Evolutionary conservation across 2,888 invertebrate genomes (phyloP).

Genomic region (Spialia ferax): DNA sequence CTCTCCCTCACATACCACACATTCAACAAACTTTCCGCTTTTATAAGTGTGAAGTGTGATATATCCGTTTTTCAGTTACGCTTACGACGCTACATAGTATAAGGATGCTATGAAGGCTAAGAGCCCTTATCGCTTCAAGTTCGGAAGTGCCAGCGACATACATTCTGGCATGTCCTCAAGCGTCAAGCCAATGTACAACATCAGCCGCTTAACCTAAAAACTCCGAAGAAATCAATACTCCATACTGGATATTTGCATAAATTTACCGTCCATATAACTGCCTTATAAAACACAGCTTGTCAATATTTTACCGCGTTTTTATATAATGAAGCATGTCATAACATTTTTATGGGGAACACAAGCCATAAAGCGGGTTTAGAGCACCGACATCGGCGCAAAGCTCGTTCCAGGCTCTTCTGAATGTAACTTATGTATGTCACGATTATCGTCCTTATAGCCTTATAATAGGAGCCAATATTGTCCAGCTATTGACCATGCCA

Average conservation of each 20-base stretch:
- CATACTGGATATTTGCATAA: conserved; percentile 63
- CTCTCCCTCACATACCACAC: too few species aligned
- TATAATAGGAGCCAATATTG: conserved; percentile 39
- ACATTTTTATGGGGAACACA: conserved; percentile 77
- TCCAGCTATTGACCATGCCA: not conserved
- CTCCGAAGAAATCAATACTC: conserved; percentile 55
- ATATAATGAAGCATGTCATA: conserved; percentile 71
- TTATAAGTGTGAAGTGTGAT: too few species aligned
- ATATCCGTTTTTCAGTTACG: too few species aligned
- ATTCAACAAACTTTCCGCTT: too few species aligned
- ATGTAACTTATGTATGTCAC: not conserved
- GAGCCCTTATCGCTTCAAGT: conserved; percentile 7
- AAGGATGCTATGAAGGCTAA: too few species aligned
- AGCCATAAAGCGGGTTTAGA: conserved; percentile 69
- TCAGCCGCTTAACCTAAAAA: conserved; percentile 41
- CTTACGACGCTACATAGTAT: too few species aligned
- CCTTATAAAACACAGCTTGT: conserved; percentile 72
- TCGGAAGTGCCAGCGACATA: not conserved
- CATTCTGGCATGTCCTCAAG: not conserved
- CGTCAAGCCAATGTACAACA: conserved; percentile 6
- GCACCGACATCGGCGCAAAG: conserved; percentile 60
- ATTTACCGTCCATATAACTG: conserved; percentile 46
- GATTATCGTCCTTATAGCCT: conserved; percentile 23
- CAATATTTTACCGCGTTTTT: conserved; percentile 69
- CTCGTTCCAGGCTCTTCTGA: conserved; percentile 54